These are phyloP conservation scores for Conus canariensis DNA, from an alignment of 2,888 invertebrate species.

Conservation along the genomic window DNA sequence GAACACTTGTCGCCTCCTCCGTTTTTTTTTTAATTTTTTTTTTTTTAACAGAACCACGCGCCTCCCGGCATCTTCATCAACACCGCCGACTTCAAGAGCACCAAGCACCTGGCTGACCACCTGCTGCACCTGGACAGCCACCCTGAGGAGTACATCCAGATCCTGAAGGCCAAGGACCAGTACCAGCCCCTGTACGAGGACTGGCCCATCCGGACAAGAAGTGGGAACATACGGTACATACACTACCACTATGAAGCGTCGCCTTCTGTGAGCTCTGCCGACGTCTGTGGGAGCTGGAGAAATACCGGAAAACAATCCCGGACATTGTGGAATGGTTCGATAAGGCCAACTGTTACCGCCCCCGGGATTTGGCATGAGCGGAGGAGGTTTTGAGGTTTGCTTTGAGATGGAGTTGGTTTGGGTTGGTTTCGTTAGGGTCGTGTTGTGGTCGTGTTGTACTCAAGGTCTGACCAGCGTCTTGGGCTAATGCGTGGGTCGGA, in stretches of 20 bases:
- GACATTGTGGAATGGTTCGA: conserved; percentile 42
- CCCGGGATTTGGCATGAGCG: not conserved
- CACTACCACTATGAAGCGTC: conserved; percentile 46
- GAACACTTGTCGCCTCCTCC: no score
- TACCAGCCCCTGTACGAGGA: conserved; percentile 40
- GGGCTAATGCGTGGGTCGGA: no score
- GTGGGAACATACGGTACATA: conserved; percentile 33
- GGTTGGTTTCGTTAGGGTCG: no score
- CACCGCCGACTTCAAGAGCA: conserved; percentile 39
- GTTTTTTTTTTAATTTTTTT: no score
- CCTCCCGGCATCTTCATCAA: conserved; percentile 44
- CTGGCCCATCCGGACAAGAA: conserved; percentile 38
- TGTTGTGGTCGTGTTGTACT: no score
- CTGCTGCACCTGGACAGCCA: conserved; percentile 36
- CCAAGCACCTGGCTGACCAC: conserved; percentile 37
- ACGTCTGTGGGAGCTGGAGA: conserved; percentile 49
- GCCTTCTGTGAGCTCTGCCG: conserved; percentile 49
- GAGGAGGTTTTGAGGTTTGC: not conserved
- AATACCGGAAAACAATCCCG: conserved; percentile 28
- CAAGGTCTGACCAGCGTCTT: no score
- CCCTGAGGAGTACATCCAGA: conserved; percentile 32
- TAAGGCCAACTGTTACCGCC: conserved; percentile 37
- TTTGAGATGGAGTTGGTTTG: not conserved
- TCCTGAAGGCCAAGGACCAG: conserved; percentile 39
- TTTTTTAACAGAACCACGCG: conserved; percentile 4